Conservation (phyloP, 2,113 vertebrate genomes). For the Saimiri boliviensis region DNA sequence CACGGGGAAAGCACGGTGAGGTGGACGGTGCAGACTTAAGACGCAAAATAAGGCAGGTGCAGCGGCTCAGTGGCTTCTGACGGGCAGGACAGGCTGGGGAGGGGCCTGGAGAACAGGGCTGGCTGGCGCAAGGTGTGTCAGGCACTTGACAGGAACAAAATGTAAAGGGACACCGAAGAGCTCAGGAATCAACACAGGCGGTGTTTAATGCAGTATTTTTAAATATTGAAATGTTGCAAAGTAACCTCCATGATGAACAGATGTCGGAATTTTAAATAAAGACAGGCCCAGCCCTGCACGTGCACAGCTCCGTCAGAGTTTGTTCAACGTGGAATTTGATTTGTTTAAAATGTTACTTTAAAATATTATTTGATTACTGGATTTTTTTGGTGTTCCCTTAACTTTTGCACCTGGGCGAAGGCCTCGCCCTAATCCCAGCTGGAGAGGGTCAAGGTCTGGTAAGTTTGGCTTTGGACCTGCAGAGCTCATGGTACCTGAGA, state of each 20-base stretch:
- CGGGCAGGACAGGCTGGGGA: background rate
- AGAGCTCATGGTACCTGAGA: background rate
- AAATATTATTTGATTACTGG: background rate
- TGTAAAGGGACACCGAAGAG: background rate
- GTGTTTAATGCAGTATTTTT: background rate
- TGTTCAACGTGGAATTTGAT: background rate
- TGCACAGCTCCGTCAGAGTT: background rate
- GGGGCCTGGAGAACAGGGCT: background rate
- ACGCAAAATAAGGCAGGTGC: background rate
- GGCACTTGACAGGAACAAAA: background rate
- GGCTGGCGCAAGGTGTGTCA: fast-evolving
- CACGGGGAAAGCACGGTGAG: fast-evolving
- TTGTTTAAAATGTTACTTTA: background rate
- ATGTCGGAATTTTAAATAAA: background rate
- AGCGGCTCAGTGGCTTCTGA: background rate
- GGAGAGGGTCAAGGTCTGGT: background rate
- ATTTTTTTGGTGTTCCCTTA: background rate
- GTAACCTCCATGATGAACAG: background rate
- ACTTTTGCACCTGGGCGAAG: too few relatives aligned
- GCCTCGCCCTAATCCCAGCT: background rate
- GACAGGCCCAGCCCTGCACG: background rate
- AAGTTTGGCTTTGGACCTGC: background rate
- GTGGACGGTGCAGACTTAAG: fast-evolving
- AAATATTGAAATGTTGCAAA: background rate
- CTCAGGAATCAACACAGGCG: background rate